Base-by-base conservation (phyloP, 2,888 invertebrate genomes). In the Abrostola triplasia region DNA sequence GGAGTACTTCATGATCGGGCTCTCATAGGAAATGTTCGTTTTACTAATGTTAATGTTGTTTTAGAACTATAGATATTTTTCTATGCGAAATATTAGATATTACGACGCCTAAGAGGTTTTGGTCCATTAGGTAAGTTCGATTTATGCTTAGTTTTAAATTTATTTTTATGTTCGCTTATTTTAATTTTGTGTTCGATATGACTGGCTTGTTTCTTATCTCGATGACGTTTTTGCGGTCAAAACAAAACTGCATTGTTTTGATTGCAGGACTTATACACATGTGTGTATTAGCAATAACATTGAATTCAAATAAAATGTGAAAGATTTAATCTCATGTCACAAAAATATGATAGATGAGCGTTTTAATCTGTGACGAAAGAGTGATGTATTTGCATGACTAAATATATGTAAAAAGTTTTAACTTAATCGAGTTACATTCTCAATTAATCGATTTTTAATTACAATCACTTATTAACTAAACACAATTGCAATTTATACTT, bases 101-200 rank as follows among this genome's bases (percentile, higher is more conserved):
- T 67, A 50, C 70, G 67, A 88, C 88, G 90, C 86, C 68, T 84
- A 89, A 90, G 91, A 86, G 91, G 91, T 91, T 90, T 86, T 83
- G 79, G 83, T 87, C 87, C 85, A 76, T 80, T 77, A 75, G 51
- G 77, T 74, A 64, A 64, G 63, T 75, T 59, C 53, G 57, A 54
- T 61, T 71, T 64, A 71, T 48, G 68, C 66, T 69, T 82, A 73
- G 77, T 76, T 75, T 69, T 77, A 69, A 69, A 47, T 48, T 62
- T 60, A 50, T 63, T 48, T 57, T 67, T 59, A 59, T 35, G 50
- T 54, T 61, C 51, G 56, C 64, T 56, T 69, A 48, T 60, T 62
- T 54, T 67, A 67, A 62, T 40, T 63, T 60, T 57, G 47, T 71
- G 59, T 74, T 52, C 47, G 35, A 54, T 6, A 65, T 54, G 63